Conservation (phyloP, 1,140 invertebrate genomes). For the Nasonia giraulti region DNA sequence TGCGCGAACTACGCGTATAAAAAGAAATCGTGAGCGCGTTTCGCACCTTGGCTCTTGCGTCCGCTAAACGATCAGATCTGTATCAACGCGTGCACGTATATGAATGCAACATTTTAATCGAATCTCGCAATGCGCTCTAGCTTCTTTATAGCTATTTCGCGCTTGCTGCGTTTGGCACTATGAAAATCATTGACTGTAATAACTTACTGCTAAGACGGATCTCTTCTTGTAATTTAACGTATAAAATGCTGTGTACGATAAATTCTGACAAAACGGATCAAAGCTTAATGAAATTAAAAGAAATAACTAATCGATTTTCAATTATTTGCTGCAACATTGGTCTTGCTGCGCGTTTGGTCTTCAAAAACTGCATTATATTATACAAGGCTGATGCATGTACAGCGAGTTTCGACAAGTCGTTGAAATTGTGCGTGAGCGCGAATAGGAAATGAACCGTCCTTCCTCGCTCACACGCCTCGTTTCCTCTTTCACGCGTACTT, state of each 20-base stretch:
- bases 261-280: no score
- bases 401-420: neutral
- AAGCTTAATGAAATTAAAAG: no score
- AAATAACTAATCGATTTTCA: no score
- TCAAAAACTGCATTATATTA: no score
- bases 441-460: slow-evolving; percentile 1
- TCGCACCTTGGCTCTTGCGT: neutral
- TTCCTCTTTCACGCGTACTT: neutral
- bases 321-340: no score
- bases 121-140: neutral
- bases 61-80: neutral
- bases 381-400: no score
- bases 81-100: neutral
- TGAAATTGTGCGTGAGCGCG: neutral
- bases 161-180: neutral
- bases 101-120: neutral
- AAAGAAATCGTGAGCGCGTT: neutral
- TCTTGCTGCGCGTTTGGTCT: no score
- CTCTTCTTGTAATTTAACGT: no score
- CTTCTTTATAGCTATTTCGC: neutral
- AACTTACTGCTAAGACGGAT: no score
- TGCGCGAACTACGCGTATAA: neutral
- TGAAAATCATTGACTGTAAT: no score
- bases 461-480: slow-evolving; percentile 22
- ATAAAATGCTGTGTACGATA: no score